Base-by-base conservation (phyloP, 2,797 vertebrate species). In the Acanthurus tractus region DNA sequence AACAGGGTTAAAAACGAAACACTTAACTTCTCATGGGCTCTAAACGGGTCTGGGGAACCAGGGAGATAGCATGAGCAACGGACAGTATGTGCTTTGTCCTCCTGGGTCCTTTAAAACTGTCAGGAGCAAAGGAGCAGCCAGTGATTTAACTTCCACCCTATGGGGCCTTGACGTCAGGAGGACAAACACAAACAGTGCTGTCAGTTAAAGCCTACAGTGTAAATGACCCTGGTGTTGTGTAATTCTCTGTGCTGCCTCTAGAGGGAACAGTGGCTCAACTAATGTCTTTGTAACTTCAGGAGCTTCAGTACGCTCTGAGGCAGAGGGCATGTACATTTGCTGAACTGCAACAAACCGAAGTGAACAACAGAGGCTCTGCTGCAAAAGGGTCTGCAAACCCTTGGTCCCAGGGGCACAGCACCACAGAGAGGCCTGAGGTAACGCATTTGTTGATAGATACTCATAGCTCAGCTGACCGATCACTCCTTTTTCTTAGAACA, bases 251-350 rank as follows among this genome's bases (percentile, higher is more conserved):
- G 61, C 74, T 64, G 74, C 81, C 85, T 79, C 59, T 14, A 83
- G 83, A 81, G 81, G 57, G 76, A 63, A 55, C 61, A 75, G 58
- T 70, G 25, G 63, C 2, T 50, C 64, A 29, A 87, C 53, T 78
- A 40, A 76, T 79, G 20, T 65, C 6, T 75, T 54, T 71, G 36
- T 68, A 9, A 7, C 59, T 0, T 10, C 84, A 96, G 96, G 95
- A 96, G 61, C 79, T 96, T 66, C 92, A 93, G 70, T 93, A 79
- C 42, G 86, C 90, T 13, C 84, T 93, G 75, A 92, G 55, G 48
- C 93, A 86, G 57, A 78, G 69, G 64, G 63, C 58, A 22, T 29
- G 70, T 8, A 62, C 83, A 56, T 38, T 53, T 50, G 67, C 81
- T 45, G 70, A 63, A 49, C 64, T 86, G 8, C 57, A 48, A 34